phyloP scores from a whole-genome alignment of 2,888 invertebrate genomes.

The Nysson spinosus region DNA sequence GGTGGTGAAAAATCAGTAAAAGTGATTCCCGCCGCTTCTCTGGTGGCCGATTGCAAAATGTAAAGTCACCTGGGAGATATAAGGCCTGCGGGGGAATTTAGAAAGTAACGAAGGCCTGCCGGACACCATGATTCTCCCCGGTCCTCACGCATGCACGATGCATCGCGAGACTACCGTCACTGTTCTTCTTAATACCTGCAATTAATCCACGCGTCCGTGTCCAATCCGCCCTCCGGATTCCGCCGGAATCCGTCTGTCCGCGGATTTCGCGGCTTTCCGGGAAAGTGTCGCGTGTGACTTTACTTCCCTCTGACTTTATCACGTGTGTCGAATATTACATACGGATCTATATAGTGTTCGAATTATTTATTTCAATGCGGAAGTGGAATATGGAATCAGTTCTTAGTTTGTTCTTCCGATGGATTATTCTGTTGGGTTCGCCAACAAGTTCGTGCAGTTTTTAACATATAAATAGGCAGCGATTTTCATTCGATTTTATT shows the following conservation, averaged over 20 bases:
- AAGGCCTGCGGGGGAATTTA: conserved; percentile 65
- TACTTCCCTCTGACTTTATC: too few species aligned
- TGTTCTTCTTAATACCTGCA: conserved; percentile 2
- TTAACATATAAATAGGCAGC: too few species aligned
- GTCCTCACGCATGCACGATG: background rate
- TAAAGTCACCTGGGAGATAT: conserved; percentile 62
- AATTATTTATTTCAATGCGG: too few species aligned
- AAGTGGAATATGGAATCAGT: too few species aligned
- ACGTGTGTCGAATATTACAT: too few species aligned
- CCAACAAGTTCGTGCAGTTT: too few species aligned
- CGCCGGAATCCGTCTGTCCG: conserved; percentile 8
- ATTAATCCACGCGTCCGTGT: conserved; percentile 8
- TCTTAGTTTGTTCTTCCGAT: too few species aligned
- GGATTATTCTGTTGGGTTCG: too few species aligned
- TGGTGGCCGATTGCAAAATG: conserved; percentile 68
- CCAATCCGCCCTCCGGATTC: too few species aligned
- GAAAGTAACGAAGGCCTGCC: conserved; percentile 63
- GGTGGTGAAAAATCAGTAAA: conserved; percentile 69
- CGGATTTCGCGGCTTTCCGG: conserved; percentile 22
- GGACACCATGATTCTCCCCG: conserved; percentile 14
- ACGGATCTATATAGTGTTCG: too few species aligned
- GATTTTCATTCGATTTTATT: too few species aligned
- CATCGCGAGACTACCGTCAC: background rate
- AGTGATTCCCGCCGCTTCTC: conserved; percentile 66
- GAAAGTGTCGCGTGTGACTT: conserved; percentile 29